Evolutionary conservation across 2,113 vertebrate genomes (phyloP).

Genomic region (Chiloscyllium plagiosum): DNA sequence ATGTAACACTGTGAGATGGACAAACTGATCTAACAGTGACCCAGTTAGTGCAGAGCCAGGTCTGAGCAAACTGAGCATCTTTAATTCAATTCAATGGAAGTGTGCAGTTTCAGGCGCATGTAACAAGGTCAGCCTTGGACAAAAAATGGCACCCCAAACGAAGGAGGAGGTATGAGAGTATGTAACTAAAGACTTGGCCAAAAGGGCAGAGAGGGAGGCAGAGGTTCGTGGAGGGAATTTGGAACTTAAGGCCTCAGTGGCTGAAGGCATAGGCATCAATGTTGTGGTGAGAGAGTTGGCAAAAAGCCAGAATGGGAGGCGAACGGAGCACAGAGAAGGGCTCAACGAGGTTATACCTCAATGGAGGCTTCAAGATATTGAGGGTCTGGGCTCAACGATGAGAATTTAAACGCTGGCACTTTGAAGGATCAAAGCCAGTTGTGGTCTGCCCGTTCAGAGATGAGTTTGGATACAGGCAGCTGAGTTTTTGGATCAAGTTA

Average conservation of each 20-base stretch:
- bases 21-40: neutral
- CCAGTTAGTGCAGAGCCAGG: neutral
- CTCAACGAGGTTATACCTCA: neutral
- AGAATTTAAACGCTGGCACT: neutral
- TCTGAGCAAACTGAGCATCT: neutral
- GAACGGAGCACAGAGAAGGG: neutral
- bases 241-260: neutral
- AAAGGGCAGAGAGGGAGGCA: neutral
- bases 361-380: neutral
- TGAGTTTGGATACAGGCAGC: neutral
- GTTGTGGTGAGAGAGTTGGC: neutral
- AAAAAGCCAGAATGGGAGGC: neutral
- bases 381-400: neutral
- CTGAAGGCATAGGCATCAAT: neutral
- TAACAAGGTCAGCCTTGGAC: neutral
- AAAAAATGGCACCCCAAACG: neutral
- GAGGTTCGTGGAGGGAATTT: neutral
- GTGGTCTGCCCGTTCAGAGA: neutral
- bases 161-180: neutral
- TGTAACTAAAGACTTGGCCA: neutral
- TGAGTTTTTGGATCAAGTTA: neutral
- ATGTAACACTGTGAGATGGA: neutral
- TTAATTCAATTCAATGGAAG: neutral
- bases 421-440: neutral
- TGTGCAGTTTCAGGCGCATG: neutral